phyloP scores from a whole-genome alignment of 2,113 vertebrate genomes.

The Melanerpes formicivorus region DNA sequence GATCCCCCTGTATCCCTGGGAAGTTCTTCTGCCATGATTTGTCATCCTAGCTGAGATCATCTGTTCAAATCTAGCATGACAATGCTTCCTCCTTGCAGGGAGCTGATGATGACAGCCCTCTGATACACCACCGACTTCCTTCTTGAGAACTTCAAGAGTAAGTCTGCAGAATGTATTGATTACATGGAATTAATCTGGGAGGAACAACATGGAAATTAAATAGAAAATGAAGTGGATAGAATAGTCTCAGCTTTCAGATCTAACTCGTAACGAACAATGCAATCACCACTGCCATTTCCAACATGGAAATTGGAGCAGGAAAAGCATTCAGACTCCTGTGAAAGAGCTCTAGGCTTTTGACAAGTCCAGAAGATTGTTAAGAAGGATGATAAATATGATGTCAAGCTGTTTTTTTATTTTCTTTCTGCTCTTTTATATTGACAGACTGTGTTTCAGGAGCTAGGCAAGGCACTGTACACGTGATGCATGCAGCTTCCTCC shows the following conservation, averaged over 20 bases:
- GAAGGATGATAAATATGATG: neutral
- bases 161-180: neutral
- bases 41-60: neutral
- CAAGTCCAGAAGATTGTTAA: neutral
- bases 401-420: neutral
- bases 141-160: neutral
- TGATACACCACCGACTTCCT: neutral
- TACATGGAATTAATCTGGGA: neutral
- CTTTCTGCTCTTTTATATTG: neutral
- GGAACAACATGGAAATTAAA: neutral
- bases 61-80: neutral
- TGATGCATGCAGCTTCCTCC: neutral
- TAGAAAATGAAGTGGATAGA: neutral
- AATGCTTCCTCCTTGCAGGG: neutral
- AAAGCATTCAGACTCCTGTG: neutral
- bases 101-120: neutral
- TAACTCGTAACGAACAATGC: neutral
- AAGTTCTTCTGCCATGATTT: neutral
- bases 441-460: neutral
- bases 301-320: neutral
- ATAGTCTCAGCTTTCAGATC: neutral
- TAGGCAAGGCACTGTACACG: neutral
- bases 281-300: neutral
- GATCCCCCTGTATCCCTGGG: neutral
- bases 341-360: neutral